These are phyloP conservation scores for Drosophila longiperda DNA, from an alignment of 2,888 invertebrate genomes.

Conservation along the genomic window DNA sequence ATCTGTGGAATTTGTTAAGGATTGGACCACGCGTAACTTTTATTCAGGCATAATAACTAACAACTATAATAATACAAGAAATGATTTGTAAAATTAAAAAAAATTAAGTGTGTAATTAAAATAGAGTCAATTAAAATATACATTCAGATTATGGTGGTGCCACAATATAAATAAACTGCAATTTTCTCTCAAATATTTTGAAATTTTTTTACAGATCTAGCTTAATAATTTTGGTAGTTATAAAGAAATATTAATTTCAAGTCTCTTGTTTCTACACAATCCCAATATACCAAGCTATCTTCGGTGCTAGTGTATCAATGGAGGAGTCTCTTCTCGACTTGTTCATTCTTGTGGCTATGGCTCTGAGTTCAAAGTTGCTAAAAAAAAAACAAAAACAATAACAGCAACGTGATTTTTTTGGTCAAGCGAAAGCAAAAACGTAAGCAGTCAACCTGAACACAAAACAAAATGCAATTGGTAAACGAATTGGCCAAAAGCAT, in stretches of 20 bases:
- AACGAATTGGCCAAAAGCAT: conserved; percentile 46
- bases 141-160: not conserved
- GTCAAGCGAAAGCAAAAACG: conserved; percentile 61
- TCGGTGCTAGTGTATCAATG: not conserved
- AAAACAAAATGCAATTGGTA: conserved; percentile 24
- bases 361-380: too few relatives aligned
- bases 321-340: conserved; percentile 20
- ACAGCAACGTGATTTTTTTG: conserved; percentile 39
- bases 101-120: not conserved
- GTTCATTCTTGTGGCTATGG: conserved; percentile 48
- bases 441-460: conserved; percentile 38
- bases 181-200: not conserved
- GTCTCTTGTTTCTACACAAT: not conserved
- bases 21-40: not conserved
- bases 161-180: not conserved
- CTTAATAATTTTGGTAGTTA: not conserved
- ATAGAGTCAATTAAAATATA: not conserved
- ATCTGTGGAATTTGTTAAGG: too few relatives aligned
- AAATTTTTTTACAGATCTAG: too few relatives aligned
- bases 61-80: not conserved
- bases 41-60: too few relatives aligned
- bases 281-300: not conserved
- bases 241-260: not conserved
- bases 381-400: conserved; percentile 10
- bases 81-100: not conserved